These are phyloP conservation scores for Dermolepida albohirtum DNA, from an alignment of 2,888 invertebrate species.

Conservation along the genomic window DNA sequence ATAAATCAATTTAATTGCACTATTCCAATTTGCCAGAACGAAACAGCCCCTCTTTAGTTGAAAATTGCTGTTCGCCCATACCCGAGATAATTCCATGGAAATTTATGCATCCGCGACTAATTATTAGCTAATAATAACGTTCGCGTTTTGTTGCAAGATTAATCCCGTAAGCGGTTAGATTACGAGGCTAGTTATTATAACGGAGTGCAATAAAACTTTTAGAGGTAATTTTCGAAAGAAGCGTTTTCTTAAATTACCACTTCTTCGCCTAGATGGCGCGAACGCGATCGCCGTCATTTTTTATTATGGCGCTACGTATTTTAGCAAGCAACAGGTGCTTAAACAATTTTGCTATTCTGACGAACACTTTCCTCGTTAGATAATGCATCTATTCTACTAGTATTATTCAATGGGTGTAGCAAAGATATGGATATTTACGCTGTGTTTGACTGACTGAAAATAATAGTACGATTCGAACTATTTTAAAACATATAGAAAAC, in stretches of 20 bases:
- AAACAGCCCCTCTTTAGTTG: conserved; percentile 3
- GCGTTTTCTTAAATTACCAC: conserved; percentile 10
- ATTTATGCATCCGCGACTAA: conserved; percentile 31
- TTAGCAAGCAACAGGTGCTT: too few species aligned
- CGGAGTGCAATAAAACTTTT: conserved; percentile 6
- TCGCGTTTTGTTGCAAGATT: conserved; percentile 30
- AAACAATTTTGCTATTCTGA: too few species aligned
- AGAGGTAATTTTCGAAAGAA: conserved; percentile 1
- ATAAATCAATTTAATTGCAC: too few species aligned
- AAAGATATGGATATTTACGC: too few species aligned
- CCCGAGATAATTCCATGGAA: conserved; percentile 26
- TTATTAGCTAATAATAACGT: conserved; percentile 32
- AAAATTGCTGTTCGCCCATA: conserved; percentile 7
- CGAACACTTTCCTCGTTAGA: too few species aligned
- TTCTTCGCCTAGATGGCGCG: not conserved
- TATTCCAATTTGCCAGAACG: conserved; percentile 17
- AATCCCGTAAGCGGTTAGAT: conserved; percentile 26
- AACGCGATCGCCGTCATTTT: too few species aligned
- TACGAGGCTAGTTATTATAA: conserved; percentile 9
- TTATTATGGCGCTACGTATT: too few species aligned
- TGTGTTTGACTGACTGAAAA: too few species aligned
- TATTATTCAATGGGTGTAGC: too few species aligned
- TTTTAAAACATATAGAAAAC: too few species aligned
- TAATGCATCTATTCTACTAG: too few species aligned
- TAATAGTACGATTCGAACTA: too few species aligned